Evolutionary conservation across 2,113 vertebrate genomes (phyloP).

Genomic region (Bujurquina vittata): DNA sequence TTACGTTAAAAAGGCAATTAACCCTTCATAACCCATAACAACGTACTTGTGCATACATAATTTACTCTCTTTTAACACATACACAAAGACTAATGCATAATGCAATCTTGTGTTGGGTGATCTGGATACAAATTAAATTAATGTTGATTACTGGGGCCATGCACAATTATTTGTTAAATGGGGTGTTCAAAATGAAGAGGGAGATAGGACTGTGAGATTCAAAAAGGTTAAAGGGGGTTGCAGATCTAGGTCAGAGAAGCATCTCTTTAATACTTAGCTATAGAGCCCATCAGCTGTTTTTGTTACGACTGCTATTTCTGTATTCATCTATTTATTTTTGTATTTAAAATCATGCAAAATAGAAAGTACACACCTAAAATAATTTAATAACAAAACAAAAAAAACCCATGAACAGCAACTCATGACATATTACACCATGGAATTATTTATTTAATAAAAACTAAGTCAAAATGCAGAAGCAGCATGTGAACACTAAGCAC

Average conservation of each 20-base stretch:
- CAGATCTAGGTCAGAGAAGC: slow-evolving; percentile 49
- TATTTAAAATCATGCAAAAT: neutral
- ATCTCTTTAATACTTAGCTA: slow-evolving; percentile 6
- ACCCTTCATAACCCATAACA: slow-evolving; percentile 57
- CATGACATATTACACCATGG: neutral
- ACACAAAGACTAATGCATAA: neutral
- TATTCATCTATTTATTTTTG: neutral
- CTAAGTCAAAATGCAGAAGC: neutral
- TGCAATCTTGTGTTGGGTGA: slow-evolving; percentile 31
- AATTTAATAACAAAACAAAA: neutral
- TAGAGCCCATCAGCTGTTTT: neutral
- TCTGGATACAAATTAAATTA: slow-evolving; percentile 62
- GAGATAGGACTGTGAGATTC: slow-evolving; percentile 11
- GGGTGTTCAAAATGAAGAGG: slow-evolving; percentile 17
- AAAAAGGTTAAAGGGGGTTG: neutral
- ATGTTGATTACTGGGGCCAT: slow-evolving; percentile 49
- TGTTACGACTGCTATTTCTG: neutral
- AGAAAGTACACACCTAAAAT: neutral
- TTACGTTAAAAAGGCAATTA: slow-evolving; percentile 70
- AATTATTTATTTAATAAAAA: neutral
- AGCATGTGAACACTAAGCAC: neutral
- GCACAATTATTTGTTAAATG: slow-evolving; percentile 33
- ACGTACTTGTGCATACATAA: slow-evolving; percentile 36
- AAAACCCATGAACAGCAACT: neutral
- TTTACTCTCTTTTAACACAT: neutral